phyloP scores from a whole-genome alignment of 2,113 vertebrate genomes.

The Micronisus gabar region DNA sequence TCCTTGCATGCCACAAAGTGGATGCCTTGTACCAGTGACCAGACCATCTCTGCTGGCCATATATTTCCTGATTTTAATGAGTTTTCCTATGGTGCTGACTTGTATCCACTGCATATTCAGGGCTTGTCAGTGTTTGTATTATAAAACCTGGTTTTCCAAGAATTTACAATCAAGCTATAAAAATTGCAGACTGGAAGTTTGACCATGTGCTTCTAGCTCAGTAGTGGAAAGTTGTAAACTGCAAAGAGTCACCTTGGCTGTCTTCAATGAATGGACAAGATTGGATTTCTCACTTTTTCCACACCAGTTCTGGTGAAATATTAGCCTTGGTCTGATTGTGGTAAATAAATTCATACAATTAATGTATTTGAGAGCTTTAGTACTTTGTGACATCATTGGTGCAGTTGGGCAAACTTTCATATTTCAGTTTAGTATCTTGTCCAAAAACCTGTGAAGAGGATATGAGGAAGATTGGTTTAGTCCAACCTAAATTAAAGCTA shows the following conservation, averaged over 20 bases:
- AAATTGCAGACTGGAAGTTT: neutral
- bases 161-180: neutral
- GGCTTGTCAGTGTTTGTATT: neutral
- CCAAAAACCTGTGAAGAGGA: neutral
- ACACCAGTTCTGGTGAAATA: neutral
- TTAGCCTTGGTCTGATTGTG: neutral
- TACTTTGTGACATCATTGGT: neutral
- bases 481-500: neutral
- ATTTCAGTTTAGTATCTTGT: neutral
- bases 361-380: neutral
- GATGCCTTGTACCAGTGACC: neutral
- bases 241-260: neutral
- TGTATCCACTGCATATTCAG: neutral
- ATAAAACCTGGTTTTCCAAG: neutral
- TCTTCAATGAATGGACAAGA: neutral
- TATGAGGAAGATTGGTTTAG: neutral
- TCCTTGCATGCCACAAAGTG: neutral
- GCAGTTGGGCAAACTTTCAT: neutral
- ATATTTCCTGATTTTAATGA: neutral
- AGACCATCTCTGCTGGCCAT: neutral
- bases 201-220: neutral
- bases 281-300: neutral
- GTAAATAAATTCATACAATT: neutral
- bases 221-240: neutral
- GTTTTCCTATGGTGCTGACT: neutral